Evolutionary conservation across 2,888 invertebrate species (phyloP).

Genomic region (Drosophila ezoana): DNA sequence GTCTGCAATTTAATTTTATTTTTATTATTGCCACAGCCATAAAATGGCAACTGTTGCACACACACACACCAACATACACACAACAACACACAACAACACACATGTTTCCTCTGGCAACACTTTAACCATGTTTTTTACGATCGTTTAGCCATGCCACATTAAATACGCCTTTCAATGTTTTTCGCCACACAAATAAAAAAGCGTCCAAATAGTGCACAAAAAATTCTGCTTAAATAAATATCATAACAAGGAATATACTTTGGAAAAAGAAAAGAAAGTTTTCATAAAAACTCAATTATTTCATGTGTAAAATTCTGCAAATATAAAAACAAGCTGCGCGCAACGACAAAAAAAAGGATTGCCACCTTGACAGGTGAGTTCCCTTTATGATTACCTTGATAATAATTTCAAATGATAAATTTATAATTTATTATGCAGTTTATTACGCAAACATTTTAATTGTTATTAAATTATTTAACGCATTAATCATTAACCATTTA

Average conservation of each 20-base stretch:
- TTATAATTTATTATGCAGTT: constrained; percentile 19
- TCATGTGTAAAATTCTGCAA: constrained; percentile 13
- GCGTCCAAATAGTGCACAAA: constrained; percentile 44
- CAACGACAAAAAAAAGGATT: not conserved
- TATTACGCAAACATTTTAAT: not conserved
- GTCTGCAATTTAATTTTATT: constrained; percentile 57
- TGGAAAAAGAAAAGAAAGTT: not conserved
- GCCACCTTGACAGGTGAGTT: constrained; percentile 29
- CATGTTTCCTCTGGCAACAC: constrained; percentile 8
- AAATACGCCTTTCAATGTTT: constrained; percentile 65
- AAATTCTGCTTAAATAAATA: constrained; percentile 29
- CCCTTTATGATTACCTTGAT: not conserved
- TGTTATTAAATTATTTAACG: not conserved
- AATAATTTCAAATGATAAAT: too few relatives aligned
- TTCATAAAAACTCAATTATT: constrained; percentile 14
- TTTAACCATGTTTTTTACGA: constrained; percentile 68
- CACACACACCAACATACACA: constrained; percentile 16
- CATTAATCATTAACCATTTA: constrained; percentile 21
- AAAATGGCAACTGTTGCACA: constrained; percentile 70
- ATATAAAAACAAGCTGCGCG: not conserved
- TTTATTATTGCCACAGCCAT: constrained; percentile 45
- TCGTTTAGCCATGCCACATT: constrained; percentile 70
- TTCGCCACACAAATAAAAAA: constrained; percentile 14
- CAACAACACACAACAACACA: constrained; percentile 1
- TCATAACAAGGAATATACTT: constrained; percentile 2